phyloP scores from a whole-genome alignment of 2,888 invertebrate genomes.

The Drosophila diplacantha region DNA sequence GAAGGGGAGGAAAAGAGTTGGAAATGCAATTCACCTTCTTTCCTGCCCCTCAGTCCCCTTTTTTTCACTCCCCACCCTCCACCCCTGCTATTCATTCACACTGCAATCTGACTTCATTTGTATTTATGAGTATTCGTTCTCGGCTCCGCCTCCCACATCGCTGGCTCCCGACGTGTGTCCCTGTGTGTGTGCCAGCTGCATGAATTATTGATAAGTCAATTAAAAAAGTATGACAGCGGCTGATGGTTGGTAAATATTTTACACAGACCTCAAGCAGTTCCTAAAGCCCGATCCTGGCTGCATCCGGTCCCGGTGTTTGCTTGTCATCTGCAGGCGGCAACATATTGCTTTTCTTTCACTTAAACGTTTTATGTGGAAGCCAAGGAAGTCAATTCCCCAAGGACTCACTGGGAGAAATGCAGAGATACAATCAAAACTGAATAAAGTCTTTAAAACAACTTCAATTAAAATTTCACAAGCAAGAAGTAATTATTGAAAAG shows the following conservation, averaged over 20 bases:
- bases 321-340: conserved; percentile 39
- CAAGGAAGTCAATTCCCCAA: conserved; percentile 22
- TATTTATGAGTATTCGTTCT: conserved; percentile 54
- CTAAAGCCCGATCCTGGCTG: conserved; percentile 14
- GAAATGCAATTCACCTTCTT: conserved; percentile 10
- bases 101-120: conserved; percentile 52
- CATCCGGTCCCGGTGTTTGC: conserved; percentile 26
- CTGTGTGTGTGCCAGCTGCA: conserved; percentile 40
- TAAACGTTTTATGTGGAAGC: conserved; percentile 43
- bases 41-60: not conserved
- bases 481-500: too few species aligned
- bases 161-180: conserved; percentile 3
- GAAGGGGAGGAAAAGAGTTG: conserved; percentile 10
- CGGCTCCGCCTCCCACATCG: conserved; percentile 9
- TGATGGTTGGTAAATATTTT: conserved; percentile 72
- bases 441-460: not conserved
- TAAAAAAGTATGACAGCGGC: conserved; percentile 72
- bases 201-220: conserved; percentile 76
- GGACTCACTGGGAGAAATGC: conserved; percentile 2
- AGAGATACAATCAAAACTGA: not conserved
- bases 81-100: conserved; percentile 32
- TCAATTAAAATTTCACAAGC: not conserved
- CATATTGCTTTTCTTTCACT: conserved; percentile 39
- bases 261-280: conserved; percentile 40
- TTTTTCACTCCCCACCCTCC: conserved; percentile 3